Evolutionary conservation across 35 echinoderm and acorn worm genomes (phyloP).

Genomic region (Apostichopus parvimensis): DNA sequence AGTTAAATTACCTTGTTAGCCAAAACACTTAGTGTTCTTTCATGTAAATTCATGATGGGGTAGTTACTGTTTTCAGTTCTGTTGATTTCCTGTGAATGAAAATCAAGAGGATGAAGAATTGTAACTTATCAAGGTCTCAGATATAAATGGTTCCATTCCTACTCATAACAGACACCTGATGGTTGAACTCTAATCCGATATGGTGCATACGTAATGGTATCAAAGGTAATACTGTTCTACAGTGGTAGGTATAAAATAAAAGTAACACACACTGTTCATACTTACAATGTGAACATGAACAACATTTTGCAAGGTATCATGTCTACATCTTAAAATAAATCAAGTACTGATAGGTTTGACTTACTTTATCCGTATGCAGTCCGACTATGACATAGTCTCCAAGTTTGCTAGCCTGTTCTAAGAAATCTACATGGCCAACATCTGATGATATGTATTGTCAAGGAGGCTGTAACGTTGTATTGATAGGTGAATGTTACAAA

Average conservation of each 20-base stretch:
- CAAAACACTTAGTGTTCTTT: constrained; percentile 87
- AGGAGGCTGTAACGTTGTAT: neutral
- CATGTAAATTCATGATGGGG: constrained; percentile 97
- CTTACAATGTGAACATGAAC: too few species aligned
- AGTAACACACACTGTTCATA: too few species aligned
- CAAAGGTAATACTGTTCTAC: too few species aligned
- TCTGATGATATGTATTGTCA: constrained; percentile 48
- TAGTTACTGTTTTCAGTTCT: constrained; percentile 89
- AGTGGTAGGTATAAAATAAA: too few species aligned
- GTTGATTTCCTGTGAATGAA: constrained; percentile 80
- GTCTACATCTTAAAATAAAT: too few species aligned
- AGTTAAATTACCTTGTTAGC: constrained; percentile 72
- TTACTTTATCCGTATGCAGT: constrained; percentile 78
- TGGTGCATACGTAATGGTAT: too few species aligned
- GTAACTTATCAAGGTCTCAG: too few species aligned
- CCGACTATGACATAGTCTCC: constrained; percentile 95
- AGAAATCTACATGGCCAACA: constrained; percentile 88
- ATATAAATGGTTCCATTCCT: too few species aligned
- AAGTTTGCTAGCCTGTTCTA: constrained; percentile 73
- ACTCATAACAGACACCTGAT: too few species aligned
- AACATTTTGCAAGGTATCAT: too few species aligned
- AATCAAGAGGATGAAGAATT: neutral
- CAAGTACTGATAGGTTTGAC: too few species aligned
- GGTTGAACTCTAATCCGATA: too few species aligned
- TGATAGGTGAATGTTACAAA: neutral